Percentiles rank a stretch among this genome's conserved stretches.
phyloP scores from a whole-genome alignment of 1,140 invertebrate species.

The Drosophila tani region DNA sequence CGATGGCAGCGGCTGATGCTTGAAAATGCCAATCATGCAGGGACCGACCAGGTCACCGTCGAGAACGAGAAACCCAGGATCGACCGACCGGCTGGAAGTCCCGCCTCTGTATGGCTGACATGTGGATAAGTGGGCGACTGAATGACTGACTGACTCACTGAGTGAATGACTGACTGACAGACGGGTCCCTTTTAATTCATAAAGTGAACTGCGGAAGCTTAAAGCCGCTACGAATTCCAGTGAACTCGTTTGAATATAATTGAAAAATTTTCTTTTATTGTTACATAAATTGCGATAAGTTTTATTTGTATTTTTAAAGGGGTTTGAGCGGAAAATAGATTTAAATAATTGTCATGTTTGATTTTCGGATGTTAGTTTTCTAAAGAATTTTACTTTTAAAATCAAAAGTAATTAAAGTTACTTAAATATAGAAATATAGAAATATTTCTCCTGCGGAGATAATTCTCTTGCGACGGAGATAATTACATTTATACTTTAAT shows the following conservation, averaged over 20 bases:
- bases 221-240: not conserved
- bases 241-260: not conserved
- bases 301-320: not conserved
- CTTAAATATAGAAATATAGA: too few species aligned
- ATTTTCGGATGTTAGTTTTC: not conserved
- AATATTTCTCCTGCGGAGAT: too few species aligned
- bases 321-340: not conserved
- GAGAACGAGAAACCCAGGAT: not conserved
- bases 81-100: conserved; percentile 17
- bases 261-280: not conserved
- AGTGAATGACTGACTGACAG: conserved; percentile 24
- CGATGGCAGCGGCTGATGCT: conserved; percentile 40
- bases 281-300: not conserved
- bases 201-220: conserved; percentile 25
- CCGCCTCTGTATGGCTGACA: conserved; percentile 35
- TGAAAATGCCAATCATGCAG: conserved; percentile 75
- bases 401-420: not conserved
- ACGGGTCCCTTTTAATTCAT: conserved; percentile 26
- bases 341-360: not conserved
- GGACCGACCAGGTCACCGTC: conserved; percentile 25
- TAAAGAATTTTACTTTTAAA: not conserved
- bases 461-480: too few species aligned
- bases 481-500: too few species aligned
- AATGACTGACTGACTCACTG: conserved; percentile 34
- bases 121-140: conserved; percentile 52